Base-by-base conservation (phyloP, 2,797 vertebrate species). In the Hylomyscus alleni region DNA sequence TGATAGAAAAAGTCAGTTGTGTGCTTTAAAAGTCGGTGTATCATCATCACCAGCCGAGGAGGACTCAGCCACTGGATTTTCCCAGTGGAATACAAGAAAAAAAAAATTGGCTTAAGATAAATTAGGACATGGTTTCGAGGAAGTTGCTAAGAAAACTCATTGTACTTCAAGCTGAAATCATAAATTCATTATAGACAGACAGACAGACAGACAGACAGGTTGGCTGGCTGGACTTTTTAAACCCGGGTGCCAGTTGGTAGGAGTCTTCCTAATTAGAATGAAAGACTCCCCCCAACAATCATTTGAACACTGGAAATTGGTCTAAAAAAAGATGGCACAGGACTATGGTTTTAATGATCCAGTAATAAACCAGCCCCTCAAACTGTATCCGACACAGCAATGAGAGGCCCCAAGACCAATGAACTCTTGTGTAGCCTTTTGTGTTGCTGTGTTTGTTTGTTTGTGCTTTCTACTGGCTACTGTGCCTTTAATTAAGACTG, bases 251-350 rank as follows among this genome's bases (percentile, higher is more conserved):
- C 29, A 69, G 22, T 82, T 94, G 40, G 19, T 58, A 91, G 75
- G 62, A 86, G 31, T 52, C 67, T 96, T 90, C 37, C n/a, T 89
- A 81, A 95, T 11, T 69, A 90, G 78, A 93, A 85, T 40, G 15
- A 17, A 24, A 0, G 4, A 24, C 87, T 85, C 88, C 73, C 50
- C 10, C 3, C 1, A 7, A 72, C 0, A 90, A 82, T 19, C 26
- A 54, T 58, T 93, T 91, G 34, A 90, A 77, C 58, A 37, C 26
- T 81, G 34, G n/a, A 14, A 90, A 10, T 72, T 76, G 12, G 6
- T 73, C 65, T 83, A 81, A 81, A 95, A 95, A 94, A 95, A 60
- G 34, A 85, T 56, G 8, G 37, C 7, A 2, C 69, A 31, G 24
- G 34, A 20, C 37, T 62, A 83, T 29, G 56, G 50, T 50, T 85